Evolutionary conservation across 1,140 invertebrate species (phyloP).

Genomic region (Aphidius gifuensis): DNA sequence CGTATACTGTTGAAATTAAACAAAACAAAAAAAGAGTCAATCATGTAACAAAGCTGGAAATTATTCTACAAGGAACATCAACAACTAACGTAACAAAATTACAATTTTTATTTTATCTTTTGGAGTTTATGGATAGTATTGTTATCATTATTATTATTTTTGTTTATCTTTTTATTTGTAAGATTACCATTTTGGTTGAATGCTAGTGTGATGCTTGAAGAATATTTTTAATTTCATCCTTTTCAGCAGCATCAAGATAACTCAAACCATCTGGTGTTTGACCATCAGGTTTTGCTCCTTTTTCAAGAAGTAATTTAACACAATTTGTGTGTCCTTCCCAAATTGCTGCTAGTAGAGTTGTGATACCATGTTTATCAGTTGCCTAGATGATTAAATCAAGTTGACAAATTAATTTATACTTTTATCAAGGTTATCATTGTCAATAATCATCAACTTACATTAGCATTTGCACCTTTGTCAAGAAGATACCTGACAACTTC

Average conservation of each 20-base stretch:
- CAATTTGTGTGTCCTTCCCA: slow-evolving; percentile 94
- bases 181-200: slow-evolving; percentile 36
- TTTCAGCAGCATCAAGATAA: slow-evolving; percentile 87
- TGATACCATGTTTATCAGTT: slow-evolving; percentile 91
- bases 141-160: slow-evolving; percentile 10
- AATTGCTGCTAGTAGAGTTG: slow-evolving; percentile 85
- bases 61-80: slow-evolving; percentile 51
- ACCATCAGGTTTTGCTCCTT: slow-evolving; percentile 81
- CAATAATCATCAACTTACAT: slow-evolving; percentile 66
- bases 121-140: too few species aligned
- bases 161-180: slow-evolving; percentile 37
- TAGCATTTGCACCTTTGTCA: slow-evolving; percentile 84
- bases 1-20: too few species aligned
- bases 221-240: slow-evolving; percentile 83
- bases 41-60: slow-evolving; percentile 41
- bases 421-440: background rate
- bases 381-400: slow-evolving; percentile 56
- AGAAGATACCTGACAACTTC: slow-evolving; percentile 88
- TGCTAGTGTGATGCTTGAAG: slow-evolving; percentile 51
- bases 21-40: slow-evolving; percentile 24
- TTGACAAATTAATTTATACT: background rate
- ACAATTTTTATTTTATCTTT: slow-evolving; percentile 25
- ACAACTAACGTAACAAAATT: slow-evolving; percentile 51
- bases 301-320: slow-evolving; percentile 82
- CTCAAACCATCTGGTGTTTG: slow-evolving; percentile 80